phyloP scores from a whole-genome alignment of 2,797 vertebrate genomes.

The Myoxocephalus aenaeus region DNA sequence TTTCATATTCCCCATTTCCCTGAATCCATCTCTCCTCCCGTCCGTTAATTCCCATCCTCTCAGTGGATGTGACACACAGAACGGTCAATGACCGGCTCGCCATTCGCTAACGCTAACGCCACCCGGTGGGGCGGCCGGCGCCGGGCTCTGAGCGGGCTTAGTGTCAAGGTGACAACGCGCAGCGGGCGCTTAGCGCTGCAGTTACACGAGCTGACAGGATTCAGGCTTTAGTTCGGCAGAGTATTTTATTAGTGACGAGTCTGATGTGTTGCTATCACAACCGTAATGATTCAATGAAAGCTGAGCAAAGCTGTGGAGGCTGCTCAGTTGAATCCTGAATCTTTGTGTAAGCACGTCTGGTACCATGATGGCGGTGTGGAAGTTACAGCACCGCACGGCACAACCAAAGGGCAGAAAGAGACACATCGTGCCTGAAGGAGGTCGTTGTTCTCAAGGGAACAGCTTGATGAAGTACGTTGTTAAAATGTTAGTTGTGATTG shows the following conservation, averaged over 20 bases:
- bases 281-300: conserved; percentile 38
- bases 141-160: conserved; percentile 66
- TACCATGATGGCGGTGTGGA: conserved; percentile 11
- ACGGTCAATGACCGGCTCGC: conserved; percentile 47
- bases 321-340: conserved; percentile 26
- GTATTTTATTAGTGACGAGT: conserved; percentile 17
- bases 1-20: conserved; percentile 45
- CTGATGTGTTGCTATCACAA: conserved; percentile 21
- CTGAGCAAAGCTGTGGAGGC: conserved; percentile 20
- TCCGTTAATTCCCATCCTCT: conserved; percentile 61
- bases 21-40: conserved; percentile 54
- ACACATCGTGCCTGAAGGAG: conserved; percentile 2
- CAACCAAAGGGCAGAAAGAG: neutral
- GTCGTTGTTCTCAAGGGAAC: conserved; percentile 8
- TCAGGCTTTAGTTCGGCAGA: conserved; percentile 84
- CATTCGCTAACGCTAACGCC: neutral
- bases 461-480: conserved; percentile 14
- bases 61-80: conserved; percentile 79
- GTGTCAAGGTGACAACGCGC: conserved; percentile 39
- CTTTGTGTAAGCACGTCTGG: conserved; percentile 26
- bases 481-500: conserved; percentile 3
- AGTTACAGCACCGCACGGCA: conserved; percentile 15
- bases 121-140: conserved; percentile 45
- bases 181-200: conserved; percentile 51
- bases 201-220: conserved; percentile 71